phyloP scores from a whole-genome alignment of 2,113 vertebrate species.

The Delphinus delphis region DNA sequence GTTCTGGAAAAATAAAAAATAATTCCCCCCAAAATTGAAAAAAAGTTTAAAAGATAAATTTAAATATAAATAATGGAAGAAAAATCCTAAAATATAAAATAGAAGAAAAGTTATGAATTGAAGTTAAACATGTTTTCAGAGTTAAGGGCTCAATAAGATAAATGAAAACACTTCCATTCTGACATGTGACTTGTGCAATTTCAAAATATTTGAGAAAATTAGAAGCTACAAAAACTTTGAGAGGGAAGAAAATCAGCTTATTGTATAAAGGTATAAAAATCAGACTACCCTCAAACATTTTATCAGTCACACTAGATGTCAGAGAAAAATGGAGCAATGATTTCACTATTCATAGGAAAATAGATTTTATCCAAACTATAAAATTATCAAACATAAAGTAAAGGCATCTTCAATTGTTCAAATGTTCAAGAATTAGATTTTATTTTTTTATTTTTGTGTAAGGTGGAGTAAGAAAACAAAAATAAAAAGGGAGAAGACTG shows the following conservation, averaged over 20 bases:
- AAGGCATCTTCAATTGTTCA: background rate
- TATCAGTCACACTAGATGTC: background rate
- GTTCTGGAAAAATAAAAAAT: background rate
- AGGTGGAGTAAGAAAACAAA: background rate
- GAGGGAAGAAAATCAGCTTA: background rate
- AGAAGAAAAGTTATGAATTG: background rate
- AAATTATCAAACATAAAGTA: background rate
- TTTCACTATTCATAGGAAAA: background rate
- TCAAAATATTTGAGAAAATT: background rate
- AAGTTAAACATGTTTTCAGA: background rate
- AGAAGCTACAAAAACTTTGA: background rate
- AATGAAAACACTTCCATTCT: background rate
- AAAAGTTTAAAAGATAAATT: background rate
- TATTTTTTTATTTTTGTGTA: background rate
- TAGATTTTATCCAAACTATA: background rate
- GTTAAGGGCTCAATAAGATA: background rate
- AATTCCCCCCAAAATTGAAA: background rate
- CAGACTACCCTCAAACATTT: background rate
- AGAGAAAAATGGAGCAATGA: background rate
- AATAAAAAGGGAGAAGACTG: background rate
- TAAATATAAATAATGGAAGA: background rate
- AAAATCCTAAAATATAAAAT: background rate
- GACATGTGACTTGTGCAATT: background rate
- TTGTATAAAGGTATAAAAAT: background rate
- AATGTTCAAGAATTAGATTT: background rate